phyloP scores from a whole-genome alignment of 2,888 invertebrate species.

The Acrobasis suavella region DNA sequence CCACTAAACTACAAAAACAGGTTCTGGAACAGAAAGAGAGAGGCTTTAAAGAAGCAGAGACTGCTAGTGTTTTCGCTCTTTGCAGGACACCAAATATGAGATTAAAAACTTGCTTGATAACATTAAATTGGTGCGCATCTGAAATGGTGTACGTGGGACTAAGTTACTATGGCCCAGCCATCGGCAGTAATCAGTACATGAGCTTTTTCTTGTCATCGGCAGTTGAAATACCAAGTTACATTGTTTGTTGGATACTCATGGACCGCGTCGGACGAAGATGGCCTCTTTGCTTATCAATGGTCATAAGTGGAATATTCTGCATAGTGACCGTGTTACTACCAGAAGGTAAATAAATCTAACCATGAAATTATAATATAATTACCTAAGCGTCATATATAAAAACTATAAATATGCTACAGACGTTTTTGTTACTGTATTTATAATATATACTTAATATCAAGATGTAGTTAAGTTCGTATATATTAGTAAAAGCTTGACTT shows the following conservation, averaged over 20 bases:
- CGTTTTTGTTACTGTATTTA: neutral
- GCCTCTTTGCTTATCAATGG: conserved; percentile 93
- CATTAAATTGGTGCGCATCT: conserved; percentile 95
- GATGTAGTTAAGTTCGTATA: neutral
- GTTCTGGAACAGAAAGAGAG: conserved; percentile 85
- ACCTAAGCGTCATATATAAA: neutral
- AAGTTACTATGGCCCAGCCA: conserved; percentile 94
- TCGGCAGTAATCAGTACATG: conserved; percentile 93
- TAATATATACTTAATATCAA: neutral
- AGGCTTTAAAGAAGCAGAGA: conserved; percentile 62
- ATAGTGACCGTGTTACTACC: conserved; percentile 93
- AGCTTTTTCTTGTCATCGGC: conserved; percentile 93
- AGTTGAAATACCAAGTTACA: conserved; percentile 94
- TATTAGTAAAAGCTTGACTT: conserved; percentile 31
- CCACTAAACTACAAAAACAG: conserved; percentile 87
- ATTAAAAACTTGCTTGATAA: conserved; percentile 92
- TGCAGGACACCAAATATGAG: conserved; percentile 94
- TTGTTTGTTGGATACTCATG: conserved; percentile 94
- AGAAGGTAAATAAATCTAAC: conserved; percentile 84
- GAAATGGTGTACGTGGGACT: conserved; percentile 96
- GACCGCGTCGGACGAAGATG: conserved; percentile 93
- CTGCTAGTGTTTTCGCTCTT: conserved; percentile 83
- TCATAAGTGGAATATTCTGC: conserved; percentile 92
- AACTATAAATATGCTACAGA: neutral
- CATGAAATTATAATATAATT: neutral